Conservation (phyloP, 2,797 vertebrate genomes). For the Spinibarbus caldwelli region DNA sequence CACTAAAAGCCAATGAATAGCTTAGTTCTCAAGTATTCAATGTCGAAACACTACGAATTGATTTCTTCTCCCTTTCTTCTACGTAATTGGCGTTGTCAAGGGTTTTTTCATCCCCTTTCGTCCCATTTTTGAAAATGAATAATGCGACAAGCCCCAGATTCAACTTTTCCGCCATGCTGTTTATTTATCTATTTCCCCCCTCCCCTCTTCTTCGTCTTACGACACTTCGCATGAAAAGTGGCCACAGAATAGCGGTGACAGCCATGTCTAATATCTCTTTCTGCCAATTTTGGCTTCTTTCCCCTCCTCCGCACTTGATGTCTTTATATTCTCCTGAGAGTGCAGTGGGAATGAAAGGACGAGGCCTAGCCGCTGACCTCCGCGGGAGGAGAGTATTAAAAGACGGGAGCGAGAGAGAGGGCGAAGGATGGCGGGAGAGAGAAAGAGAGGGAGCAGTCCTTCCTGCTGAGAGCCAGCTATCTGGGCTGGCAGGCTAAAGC, state of each 20-base stretch:
- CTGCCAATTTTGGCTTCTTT: conserved; percentile 86
- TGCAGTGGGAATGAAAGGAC: conserved; percentile 86
- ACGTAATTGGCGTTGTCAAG: conserved; percentile 75
- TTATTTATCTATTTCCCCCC: conserved; percentile 81
- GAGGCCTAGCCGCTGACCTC: conserved; percentile 84
- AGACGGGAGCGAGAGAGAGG: conserved; percentile 59
- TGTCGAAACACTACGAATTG: conserved; percentile 74
- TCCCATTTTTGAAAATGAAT: conserved; percentile 73
- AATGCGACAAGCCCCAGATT: conserved; percentile 79
- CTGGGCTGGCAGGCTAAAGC: conserved; percentile 87
- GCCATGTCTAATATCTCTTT: conserved; percentile 99
- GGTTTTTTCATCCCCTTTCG: conserved; percentile 67
- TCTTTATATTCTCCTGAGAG: conserved; percentile 97
- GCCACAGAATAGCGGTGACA: conserved; percentile 88
- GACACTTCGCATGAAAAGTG: conserved; percentile 79
- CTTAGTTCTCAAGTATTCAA: conserved; percentile 70
- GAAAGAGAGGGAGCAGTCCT: conserved; percentile 69
- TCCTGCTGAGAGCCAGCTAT: conserved; percentile 87
- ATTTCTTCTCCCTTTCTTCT: conserved; percentile 63
- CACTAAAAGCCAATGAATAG: conserved; percentile 71
- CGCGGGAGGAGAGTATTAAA: conserved; percentile 87
- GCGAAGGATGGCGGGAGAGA: conserved; percentile 60
- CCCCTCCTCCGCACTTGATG: conserved; percentile 88
- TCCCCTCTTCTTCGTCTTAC: conserved; percentile 35
- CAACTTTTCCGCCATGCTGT: conserved; percentile 78